Conservation (phyloP, 2,888 invertebrate species). For the Ophion costatus region DNA sequence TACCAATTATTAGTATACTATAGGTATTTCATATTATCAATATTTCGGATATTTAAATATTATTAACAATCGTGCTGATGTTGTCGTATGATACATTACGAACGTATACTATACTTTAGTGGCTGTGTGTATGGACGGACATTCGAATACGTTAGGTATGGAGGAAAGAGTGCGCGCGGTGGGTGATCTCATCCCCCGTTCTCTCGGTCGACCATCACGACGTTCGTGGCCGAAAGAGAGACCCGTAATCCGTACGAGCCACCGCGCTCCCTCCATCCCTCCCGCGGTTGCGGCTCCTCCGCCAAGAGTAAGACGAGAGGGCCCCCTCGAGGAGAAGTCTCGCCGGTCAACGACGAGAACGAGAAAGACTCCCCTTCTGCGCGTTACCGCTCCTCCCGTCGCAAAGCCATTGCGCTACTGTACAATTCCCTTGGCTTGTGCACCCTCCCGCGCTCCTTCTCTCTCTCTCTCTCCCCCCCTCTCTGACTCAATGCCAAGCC, state of each 20-base stretch:
- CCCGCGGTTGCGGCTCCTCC: constrained; percentile 40
- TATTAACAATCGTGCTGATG: background rate
- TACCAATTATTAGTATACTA: too few relatives aligned
- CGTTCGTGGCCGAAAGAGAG: constrained; percentile 27
- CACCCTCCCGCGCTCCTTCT: constrained; percentile 3
- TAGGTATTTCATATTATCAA: too few relatives aligned
- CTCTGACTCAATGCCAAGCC: background rate
- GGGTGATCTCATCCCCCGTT: constrained; percentile 64
- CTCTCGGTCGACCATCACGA: background rate
- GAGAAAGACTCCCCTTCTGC: background rate
- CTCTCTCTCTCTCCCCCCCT: constrained; percentile 7
- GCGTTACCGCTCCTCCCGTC: constrained; percentile 20
- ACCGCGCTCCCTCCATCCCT: constrained; percentile 57
- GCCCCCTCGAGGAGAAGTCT: too few relatives aligned
- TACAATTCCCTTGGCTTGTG: background rate
- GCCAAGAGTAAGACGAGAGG: constrained; percentile 8
- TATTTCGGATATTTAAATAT: background rate
- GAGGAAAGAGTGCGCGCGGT: background rate
- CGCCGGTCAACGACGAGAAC: too few relatives aligned
- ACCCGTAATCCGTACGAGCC: constrained; percentile 15
- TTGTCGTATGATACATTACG: background rate
- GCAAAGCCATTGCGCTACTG: background rate
- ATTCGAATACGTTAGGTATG: background rate
- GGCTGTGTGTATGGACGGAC: too few relatives aligned
- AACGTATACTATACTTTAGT: background rate